Conservation (phyloP, 2,797 vertebrate species). For the Brachyalestes nurse region DNA sequence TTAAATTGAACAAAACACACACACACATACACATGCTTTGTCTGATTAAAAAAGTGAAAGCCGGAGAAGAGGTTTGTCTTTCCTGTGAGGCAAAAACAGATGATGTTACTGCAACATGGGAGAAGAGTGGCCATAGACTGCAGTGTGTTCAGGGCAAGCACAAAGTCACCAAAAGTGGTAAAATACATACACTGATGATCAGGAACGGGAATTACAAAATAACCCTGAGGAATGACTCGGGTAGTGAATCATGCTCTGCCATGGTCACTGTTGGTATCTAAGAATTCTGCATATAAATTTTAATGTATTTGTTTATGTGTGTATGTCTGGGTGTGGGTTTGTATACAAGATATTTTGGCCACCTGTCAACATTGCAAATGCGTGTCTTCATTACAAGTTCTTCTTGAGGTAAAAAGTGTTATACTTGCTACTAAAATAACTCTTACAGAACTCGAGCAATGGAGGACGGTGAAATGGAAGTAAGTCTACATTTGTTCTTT, state of each 20-base stretch:
- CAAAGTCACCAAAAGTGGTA: background rate
- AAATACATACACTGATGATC: background rate
- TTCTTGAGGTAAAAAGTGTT: background rate
- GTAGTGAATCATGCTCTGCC: background rate
- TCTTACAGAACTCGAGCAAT: background rate
- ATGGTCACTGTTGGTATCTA: no score
- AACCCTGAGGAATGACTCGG: background rate
- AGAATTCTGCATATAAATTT: background rate
- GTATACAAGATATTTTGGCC: background rate
- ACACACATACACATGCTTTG: background rate
- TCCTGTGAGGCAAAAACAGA: background rate
- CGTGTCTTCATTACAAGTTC: background rate
- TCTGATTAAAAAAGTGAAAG: constrained; percentile 1
- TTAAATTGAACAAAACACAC: no score
- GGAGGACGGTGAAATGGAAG: background rate
- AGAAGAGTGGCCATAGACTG: no score
- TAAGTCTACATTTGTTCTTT: background rate
- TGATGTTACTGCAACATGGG: background rate
- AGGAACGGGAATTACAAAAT: background rate
- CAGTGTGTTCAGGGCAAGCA: background rate
- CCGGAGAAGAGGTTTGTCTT: background rate
- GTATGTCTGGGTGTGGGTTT: no score
- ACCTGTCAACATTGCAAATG: background rate
- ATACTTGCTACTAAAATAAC: background rate
- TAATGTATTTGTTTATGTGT: background rate